Base-by-base conservation (phyloP, 2,888 invertebrate genomes). In the Dinocampus coccinellae region DNA sequence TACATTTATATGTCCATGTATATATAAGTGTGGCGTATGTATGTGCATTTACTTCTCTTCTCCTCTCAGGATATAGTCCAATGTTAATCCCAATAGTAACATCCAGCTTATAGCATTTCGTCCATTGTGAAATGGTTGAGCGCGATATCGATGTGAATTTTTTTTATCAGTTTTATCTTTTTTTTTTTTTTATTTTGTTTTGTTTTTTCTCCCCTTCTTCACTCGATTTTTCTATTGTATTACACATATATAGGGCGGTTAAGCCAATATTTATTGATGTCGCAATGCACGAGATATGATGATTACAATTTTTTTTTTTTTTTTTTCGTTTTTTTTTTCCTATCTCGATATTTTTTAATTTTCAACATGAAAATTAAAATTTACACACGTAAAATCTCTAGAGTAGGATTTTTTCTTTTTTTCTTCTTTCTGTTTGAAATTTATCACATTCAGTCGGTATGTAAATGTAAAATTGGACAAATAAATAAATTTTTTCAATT, bases 31-130 rank as follows among this genome's bases (percentile, higher is more conserved):
- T n/a, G n/a, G n/a, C n/a, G 11, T 24, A n/a, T 55, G 55, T 55
- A 26, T 26, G 55, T 26, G 1, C 7, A 24, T 11, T 13, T 47
- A 47, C 16, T 16, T 10, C 7, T 13, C 55, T 24, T 57, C 55
- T 9, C 6, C 9, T 6, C 55, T 13, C 26, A n/a, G 16, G 24
- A 1, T 9, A n/a, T 55, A 26, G 60, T 34, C 16, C 33, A 60
- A 34, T 34, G 60, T 34, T 62, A 62, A 62, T 42, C 42, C 62
- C 62, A 62, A 42, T 62, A 26, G 62, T 62, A 42, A 62, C 62
- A 62, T 62, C 11, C 26, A 42, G 42, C 42, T 62, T 24, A 57
- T 57, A 20, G 60, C 20, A 60, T 60, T 60, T 20, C 42, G 24
- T n/a, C n/a, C 62, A 62, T 62, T 62, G 39, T 62, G 13, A n/a